Evolutionary conservation across 2,113 vertebrate genomes (phyloP).

Genomic region (Sylvietta virens): DNA sequence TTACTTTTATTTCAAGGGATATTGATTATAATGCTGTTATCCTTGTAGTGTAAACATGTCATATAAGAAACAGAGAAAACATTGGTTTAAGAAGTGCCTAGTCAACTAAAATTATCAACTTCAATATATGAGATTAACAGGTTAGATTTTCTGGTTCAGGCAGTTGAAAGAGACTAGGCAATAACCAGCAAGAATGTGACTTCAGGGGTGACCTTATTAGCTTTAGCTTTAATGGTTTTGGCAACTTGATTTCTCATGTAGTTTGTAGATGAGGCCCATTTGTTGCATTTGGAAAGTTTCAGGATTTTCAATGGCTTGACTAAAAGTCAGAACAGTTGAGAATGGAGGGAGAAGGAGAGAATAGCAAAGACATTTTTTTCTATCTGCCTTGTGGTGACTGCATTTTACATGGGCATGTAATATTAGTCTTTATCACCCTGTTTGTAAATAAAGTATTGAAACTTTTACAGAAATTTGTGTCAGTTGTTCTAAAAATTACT

Average conservation of each 20-base stretch:
- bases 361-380: not conserved
- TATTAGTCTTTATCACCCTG: not conserved
- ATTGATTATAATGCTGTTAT: not conserved
- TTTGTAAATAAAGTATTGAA: not conserved
- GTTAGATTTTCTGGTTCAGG: not conserved
- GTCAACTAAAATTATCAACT: not conserved
- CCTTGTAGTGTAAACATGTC: not conserved
- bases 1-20: not conserved
- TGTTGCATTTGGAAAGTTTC: not conserved
- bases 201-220: not conserved
- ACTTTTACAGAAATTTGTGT: not conserved
- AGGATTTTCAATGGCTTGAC: not conserved
- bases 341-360: not conserved
- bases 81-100: not conserved
- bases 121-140: not conserved
- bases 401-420: not conserved
- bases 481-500: not conserved
- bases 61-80: not conserved
- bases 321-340: not conserved
- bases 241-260: not conserved
- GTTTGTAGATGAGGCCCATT: not conserved
- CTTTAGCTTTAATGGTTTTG: conserved; percentile 7
- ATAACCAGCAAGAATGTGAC: not conserved
- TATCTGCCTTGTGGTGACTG: not conserved
- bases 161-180: not conserved